phyloP scores from a whole-genome alignment of 2,888 invertebrate species.

The Tenthredo mesomela region DNA sequence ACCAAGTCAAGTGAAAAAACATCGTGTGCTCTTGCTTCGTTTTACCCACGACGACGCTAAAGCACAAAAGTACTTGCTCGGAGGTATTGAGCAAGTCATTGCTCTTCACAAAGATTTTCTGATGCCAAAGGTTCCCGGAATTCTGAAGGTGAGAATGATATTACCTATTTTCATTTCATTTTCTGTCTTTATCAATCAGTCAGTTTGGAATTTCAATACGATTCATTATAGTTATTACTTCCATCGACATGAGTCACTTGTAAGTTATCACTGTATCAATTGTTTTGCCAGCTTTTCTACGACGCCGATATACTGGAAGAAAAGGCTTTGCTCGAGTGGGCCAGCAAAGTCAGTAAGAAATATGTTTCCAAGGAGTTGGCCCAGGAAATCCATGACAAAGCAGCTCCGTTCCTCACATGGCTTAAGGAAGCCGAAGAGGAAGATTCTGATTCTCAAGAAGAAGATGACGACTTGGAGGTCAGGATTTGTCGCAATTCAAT shows the following conservation, averaged over 20 bases:
- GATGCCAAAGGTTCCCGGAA: slow-evolving; percentile 92
- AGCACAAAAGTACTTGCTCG: slow-evolving; percentile 94
- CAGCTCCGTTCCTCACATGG: slow-evolving; percentile 97
- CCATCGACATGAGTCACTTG: background rate
- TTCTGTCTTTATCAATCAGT: background rate
- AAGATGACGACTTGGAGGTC: slow-evolving; percentile 86
- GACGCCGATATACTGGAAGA: slow-evolving; percentile 97
- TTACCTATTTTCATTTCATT: slow-evolving; percentile 24
- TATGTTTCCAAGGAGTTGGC: slow-evolving; percentile 95
- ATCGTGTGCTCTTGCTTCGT: slow-evolving; percentile 89
- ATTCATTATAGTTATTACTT: background rate
- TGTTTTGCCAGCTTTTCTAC: slow-evolving; percentile 87
- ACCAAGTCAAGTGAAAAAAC: slow-evolving; percentile 86
- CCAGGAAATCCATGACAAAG: slow-evolving; percentile 94
- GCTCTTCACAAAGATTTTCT: slow-evolving; percentile 88
- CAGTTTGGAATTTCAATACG: background rate
- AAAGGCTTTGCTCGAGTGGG: slow-evolving; percentile 96
- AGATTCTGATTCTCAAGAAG: slow-evolving; percentile 88
- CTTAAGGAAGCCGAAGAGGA: slow-evolving; percentile 98
- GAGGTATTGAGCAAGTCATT: slow-evolving; percentile 96
- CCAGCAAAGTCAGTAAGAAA: slow-evolving; percentile 96
- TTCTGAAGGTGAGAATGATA: slow-evolving; percentile 84
- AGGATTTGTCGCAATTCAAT: slow-evolving; percentile 50
- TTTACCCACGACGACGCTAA: slow-evolving; percentile 90
- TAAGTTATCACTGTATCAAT: background rate